phyloP scores from a whole-genome alignment of 2,797 vertebrate species.

The Tachyglossus aculeatus region DNA sequence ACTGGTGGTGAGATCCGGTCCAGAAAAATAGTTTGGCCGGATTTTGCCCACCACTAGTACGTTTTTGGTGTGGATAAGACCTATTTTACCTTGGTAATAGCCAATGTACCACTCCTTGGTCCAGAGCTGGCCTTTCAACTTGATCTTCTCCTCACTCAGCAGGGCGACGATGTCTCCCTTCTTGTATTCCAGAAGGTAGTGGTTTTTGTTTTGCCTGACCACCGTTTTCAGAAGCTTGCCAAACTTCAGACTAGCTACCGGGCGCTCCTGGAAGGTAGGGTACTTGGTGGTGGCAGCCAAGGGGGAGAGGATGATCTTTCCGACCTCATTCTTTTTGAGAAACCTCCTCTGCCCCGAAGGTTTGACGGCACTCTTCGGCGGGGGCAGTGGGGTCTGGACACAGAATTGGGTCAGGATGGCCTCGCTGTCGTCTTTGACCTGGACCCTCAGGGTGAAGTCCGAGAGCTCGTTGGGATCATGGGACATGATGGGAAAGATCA shows the following conservation, averaged over 20 bases:
- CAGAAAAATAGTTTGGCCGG: conserved; percentile 86
- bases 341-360: conserved; percentile 85
- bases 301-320: conserved; percentile 92
- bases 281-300: conserved; percentile 87
- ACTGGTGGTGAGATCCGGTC: conserved; percentile 89
- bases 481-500: conserved; percentile 87
- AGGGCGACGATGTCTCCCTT: conserved; percentile 92
- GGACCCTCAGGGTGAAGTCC: conserved; percentile 91
- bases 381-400: conserved; percentile 90
- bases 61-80: conserved; percentile 93
- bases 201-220: conserved; percentile 91
- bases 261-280: conserved; percentile 91
- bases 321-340: conserved; percentile 94
- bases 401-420: conserved; percentile 94
- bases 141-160: conserved; percentile 94
- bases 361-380: conserved; percentile 82
- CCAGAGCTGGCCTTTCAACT: conserved; percentile 90
- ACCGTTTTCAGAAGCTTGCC: conserved; percentile 94
- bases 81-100: conserved; percentile 92
- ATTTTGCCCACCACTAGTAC: conserved; percentile 89
- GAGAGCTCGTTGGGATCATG: conserved; percentile 83
- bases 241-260: conserved; percentile 86
- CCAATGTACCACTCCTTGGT: conserved; percentile 99
- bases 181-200: conserved; percentile 95
- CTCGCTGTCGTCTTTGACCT: conserved; percentile 89